These are phyloP conservation scores for Myiothlypis coronata DNA, from an alignment of 2,797 vertebrate genomes.

Conservation along the genomic window DNA sequence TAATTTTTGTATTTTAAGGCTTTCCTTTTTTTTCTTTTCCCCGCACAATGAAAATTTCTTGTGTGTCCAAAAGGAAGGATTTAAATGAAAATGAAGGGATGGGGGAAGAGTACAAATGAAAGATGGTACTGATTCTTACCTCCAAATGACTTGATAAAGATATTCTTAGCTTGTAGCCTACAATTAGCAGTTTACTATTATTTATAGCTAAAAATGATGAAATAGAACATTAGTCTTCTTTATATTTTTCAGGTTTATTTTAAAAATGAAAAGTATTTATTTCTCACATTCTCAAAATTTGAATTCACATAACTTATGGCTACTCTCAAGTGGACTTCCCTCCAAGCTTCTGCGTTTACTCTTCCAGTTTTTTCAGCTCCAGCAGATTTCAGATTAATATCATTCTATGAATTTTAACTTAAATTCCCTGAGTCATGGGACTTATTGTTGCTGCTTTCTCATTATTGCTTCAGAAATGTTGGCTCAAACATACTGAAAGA, in stretches of 20 bases:
- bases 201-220: neutral
- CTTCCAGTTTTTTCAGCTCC: neutral
- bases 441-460: neutral
- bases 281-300: neutral
- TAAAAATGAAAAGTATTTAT: neutral
- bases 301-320: neutral
- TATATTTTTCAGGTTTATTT: neutral
- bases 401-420: neutral
- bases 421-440: neutral
- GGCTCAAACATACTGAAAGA: neutral
- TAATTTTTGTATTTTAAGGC: slow-evolving; percentile 1
- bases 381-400: neutral
- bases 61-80: neutral
- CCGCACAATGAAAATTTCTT: neutral
- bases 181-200: neutral
- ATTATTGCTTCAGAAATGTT: neutral
- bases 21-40: neutral
- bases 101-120: neutral
- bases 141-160: neutral
- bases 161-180: neutral
- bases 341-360: neutral
- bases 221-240: neutral
- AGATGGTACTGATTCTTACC: neutral
- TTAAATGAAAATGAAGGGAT: neutral
- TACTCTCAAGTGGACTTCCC: neutral